phyloP scores from a whole-genome alignment of 2,797 vertebrate genomes.

The Phrynocephalus forsythii region DNA sequence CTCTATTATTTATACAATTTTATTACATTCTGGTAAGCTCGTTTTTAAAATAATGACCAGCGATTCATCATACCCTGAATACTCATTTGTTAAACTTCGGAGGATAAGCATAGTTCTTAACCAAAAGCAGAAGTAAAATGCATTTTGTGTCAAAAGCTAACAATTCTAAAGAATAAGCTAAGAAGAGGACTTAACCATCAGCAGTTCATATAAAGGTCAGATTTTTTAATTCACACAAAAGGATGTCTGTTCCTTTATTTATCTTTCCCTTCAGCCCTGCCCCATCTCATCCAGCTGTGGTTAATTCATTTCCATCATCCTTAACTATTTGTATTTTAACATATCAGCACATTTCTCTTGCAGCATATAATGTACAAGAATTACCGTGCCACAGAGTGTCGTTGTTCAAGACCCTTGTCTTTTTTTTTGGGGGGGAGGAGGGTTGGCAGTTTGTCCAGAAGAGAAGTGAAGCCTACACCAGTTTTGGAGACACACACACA shows the following conservation, averaged over 20 bases:
- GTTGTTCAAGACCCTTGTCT: conserved; percentile 1
- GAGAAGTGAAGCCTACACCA: conserved; percentile 31
- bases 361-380: conserved; percentile 16
- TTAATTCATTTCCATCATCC: conserved; percentile 45
- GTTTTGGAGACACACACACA: background rate
- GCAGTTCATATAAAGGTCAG: conserved; percentile 67
- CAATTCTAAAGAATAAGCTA: conserved; percentile 49
- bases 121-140: conserved; percentile 50
- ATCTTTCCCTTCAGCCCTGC: background rate
- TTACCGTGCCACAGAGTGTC: conserved; percentile 6
- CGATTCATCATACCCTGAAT: conserved; percentile 53
- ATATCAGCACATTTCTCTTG: conserved; percentile 31
- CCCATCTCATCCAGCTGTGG: conserved; percentile 25
- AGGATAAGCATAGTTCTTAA: conserved; percentile 61
- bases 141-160: conserved; percentile 51
- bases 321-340: conserved; percentile 33
- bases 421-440: too few relatives aligned
- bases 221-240: conserved; percentile 24
- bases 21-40: conserved; percentile 35
- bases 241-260: conserved; percentile 54
- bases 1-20: conserved; percentile 61
- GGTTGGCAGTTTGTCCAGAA: conserved; percentile 28
- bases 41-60: conserved; percentile 54
- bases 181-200: conserved; percentile 57
- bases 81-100: conserved; percentile 52